Evolutionary conservation across 2,113 vertebrate species (phyloP), one percentile per base, ranked within the genome.

Genomic region (Myrmophylax atrothorax): DNA sequence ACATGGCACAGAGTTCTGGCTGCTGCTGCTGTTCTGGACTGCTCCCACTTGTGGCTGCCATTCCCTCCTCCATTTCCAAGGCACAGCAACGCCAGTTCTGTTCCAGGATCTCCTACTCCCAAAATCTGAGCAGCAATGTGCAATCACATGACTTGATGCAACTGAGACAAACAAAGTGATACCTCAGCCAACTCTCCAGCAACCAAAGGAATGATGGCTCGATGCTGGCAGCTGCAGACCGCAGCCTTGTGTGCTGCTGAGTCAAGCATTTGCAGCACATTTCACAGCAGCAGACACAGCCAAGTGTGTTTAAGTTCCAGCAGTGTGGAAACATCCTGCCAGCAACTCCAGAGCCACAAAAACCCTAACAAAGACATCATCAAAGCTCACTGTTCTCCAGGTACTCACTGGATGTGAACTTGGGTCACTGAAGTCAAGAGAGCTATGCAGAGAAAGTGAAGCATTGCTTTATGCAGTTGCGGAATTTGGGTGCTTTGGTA

Each of bases 1-100:
- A 90, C 12, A 87, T 53, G 52, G 91, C 60, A 76, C 59, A n/a
- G 85, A 86, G 69, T 64, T 93, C 50, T 95, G 96, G 96, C 93
- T 95, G 96, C 76, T 64, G 96, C 70, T 66, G 40, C 86, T 89
- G 84, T 29, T 64, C 72, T 60, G 66, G 40, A 46, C 82, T 88
- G 79, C n/a, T 72, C 19, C 28, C 46, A 46, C 58, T 88, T 20
- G 68, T 78, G 90, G 62, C 91, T 95, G 85, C 88, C 78, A 53
- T 23, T 44, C 29, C 82, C 68, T 94, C 60, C 89, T 92, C 68
- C 79, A 70, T 67, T 87, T 33, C 64, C 64, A 33, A 92, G 69
- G 40, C 50, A 66, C 0, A 50, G 40, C 62, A 96, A 56, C 20
- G 23, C 16, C 46, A 1, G 20, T 26, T 60, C 47, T 70, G 56